Conservation (phyloP, 2,113 vertebrate species). For the Girardinichthys multiradiatus region DNA sequence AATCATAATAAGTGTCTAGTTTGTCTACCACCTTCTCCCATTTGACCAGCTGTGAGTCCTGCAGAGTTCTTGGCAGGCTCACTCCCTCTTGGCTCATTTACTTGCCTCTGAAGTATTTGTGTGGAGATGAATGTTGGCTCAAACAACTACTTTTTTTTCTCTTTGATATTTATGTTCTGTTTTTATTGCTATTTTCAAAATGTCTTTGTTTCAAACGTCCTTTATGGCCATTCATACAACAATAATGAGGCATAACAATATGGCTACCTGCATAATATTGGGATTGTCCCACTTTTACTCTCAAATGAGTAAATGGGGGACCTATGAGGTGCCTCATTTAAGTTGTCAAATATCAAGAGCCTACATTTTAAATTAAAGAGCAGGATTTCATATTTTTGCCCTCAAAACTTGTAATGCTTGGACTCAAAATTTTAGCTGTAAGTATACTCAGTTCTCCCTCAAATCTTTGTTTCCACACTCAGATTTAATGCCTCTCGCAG, state of each 20-base stretch:
- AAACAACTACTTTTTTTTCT: slow-evolving; percentile 27
- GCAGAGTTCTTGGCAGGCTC: slow-evolving; percentile 67
- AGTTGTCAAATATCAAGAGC: too few relatives aligned
- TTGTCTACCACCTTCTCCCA: slow-evolving; percentile 45
- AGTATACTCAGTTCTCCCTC: too few relatives aligned
- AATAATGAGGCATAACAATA: not conserved
- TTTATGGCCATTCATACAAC: not conserved
- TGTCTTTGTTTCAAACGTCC: not conserved
- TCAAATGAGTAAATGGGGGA: too few relatives aligned
- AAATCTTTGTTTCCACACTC: too few relatives aligned
- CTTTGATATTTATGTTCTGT: not conserved
- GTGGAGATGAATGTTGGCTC: slow-evolving; percentile 37
- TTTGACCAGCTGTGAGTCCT: slow-evolving; percentile 73
- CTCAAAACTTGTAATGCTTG: too few relatives aligned
- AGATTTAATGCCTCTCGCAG: too few relatives aligned
- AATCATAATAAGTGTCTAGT: slow-evolving; percentile 63
- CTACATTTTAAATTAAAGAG: too few relatives aligned
- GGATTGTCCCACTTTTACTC: too few relatives aligned
- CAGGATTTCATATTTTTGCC: too few relatives aligned
- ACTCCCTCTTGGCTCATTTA: slow-evolving; percentile 60
- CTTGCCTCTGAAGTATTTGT: slow-evolving; percentile 49
- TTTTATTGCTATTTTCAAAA: not conserved
- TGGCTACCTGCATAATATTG: too few relatives aligned
- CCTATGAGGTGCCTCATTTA: too few relatives aligned
- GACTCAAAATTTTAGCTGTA: too few relatives aligned